Conservation (phyloP, 2,797 vertebrate species). For the Emydoidea blandingii region DNA sequence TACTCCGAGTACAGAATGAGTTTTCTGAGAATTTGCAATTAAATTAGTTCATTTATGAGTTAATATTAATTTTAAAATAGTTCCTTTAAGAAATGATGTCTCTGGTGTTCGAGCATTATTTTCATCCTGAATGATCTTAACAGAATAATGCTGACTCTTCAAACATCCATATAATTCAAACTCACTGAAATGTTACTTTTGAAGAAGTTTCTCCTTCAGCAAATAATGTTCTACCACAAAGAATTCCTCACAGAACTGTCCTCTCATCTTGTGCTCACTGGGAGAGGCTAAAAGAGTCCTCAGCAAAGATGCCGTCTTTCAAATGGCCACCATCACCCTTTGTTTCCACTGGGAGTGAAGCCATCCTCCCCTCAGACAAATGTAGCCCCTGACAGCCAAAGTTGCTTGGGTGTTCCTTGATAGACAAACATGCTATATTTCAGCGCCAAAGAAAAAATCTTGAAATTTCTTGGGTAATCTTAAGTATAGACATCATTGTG, state of each 20-base stretch:
- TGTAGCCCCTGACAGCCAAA: background rate
- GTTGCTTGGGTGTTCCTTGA: background rate
- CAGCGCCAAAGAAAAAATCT: background rate
- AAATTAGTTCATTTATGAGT: too few species aligned
- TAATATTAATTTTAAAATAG: background rate
- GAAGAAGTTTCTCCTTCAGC: background rate
- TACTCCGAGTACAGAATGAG: background rate
- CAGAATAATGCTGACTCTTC: background rate
- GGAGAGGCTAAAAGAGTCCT: background rate
- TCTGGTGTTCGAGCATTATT: background rate
- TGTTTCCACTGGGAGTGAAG: background rate
- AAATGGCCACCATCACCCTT: background rate
- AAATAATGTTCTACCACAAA: background rate
- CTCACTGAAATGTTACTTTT: background rate
- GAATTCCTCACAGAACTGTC: background rate
- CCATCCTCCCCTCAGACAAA: background rate
- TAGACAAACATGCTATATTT: background rate
- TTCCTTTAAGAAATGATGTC: fast-evolving
- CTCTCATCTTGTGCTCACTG: background rate
- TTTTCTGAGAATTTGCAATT: background rate
- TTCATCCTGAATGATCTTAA: background rate
- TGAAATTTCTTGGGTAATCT: background rate
- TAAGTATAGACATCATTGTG: background rate
- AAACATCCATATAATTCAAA: background rate
- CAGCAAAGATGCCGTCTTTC: background rate